Conservation (phyloP, 2,797 vertebrate genomes). For the Gymnoscopelus braueri region DNA sequence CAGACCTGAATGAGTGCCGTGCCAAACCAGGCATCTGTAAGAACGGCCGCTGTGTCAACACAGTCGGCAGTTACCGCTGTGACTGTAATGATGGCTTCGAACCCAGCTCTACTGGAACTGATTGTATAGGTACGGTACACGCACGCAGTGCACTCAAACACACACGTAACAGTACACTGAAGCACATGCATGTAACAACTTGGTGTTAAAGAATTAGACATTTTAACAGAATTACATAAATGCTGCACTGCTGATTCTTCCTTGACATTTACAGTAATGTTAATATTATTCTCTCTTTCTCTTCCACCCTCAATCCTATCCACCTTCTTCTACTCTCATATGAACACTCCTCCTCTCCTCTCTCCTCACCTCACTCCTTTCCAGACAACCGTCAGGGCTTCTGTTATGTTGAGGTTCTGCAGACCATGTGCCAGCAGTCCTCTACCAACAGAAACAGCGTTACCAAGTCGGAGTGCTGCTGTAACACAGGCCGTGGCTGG, state of each 20-base stretch:
- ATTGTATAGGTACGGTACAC: constrained; percentile 85
- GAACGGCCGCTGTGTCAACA: constrained; percentile 92
- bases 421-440: constrained; percentile 90
- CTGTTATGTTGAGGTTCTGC: constrained; percentile 91
- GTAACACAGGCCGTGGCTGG: constrained; percentile 89
- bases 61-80: constrained; percentile 90
- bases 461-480: constrained; percentile 94
- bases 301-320: neutral
- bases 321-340: neutral
- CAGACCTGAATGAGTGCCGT: constrained; percentile 93
- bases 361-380: neutral
- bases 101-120: constrained; percentile 86
- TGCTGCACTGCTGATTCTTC: no score
- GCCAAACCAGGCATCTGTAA: constrained; percentile 90
- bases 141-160: constrained; percentile 1
- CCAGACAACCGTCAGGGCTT: constrained; percentile 90
- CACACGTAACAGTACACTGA: neutral
- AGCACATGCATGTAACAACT: neutral
- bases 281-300: neutral
- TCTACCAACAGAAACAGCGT: constrained; percentile 89
- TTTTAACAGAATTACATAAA: neutral
- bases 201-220: neutral
- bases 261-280: neutral
- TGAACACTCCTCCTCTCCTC: neutral
- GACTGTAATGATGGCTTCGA: constrained; percentile 92